Percentiles rank a stretch among this genome's conserved stretches.
These are phyloP conservation scores for Sebastes schlegelii DNA, from an alignment of 2,113 vertebrate genomes.

Conservation along the genomic window DNA sequence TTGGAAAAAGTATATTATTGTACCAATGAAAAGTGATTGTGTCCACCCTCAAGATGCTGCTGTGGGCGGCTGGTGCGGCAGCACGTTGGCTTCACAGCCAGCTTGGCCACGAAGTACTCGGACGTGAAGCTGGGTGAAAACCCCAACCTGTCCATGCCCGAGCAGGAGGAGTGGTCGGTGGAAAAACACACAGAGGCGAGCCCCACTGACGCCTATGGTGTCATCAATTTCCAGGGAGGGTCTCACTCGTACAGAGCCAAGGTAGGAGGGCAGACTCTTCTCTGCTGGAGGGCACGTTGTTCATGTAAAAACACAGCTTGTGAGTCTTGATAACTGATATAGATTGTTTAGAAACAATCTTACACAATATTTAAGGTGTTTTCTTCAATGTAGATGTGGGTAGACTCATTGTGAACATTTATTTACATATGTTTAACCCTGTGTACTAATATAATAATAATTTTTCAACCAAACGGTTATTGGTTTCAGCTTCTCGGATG, in stretches of 20 bases:
- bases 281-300: not conserved
- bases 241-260: slow-evolving; percentile 99
- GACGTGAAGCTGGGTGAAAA: slow-evolving; percentile 96
- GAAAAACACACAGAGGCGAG: slow-evolving; percentile 97
- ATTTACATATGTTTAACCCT: not conserved
- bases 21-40: not conserved
- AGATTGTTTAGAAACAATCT: not conserved
- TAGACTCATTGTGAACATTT: not conserved
- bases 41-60: slow-evolving; percentile 87
- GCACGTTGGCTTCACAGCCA: slow-evolving; percentile 96
- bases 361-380: not conserved
- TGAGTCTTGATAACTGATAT: not conserved
- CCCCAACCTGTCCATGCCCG: slow-evolving; percentile 83
- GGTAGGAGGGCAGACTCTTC: slow-evolving; percentile 77
- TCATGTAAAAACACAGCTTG: not conserved
- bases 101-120: slow-evolving; percentile 95
- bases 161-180: slow-evolving; percentile 94
- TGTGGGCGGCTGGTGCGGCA: slow-evolving; percentile 97
- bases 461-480: not conserved
- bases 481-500: not conserved
- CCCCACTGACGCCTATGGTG: slow-evolving; percentile 95
- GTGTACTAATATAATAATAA: not conserved
- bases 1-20: not conserved
- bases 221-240: slow-evolving; percentile 99
- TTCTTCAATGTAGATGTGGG: not conserved